Evolutionary conservation across 2,797 vertebrate species (phyloP), one percentile per base, ranked within the genome.

Genomic region (Diplodus puntazzo): DNA sequence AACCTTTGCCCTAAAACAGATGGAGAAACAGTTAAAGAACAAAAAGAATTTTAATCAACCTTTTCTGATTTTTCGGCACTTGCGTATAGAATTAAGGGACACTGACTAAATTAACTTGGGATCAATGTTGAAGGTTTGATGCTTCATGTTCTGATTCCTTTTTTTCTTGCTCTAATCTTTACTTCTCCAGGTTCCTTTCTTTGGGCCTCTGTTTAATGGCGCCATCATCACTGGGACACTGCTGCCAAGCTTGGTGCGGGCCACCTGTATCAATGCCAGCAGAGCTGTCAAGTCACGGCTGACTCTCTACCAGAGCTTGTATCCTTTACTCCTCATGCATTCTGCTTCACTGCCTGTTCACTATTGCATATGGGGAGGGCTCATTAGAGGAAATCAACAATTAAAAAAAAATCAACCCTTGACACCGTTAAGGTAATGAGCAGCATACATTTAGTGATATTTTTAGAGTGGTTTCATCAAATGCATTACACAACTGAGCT

Each of bases 291-390:
- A 99, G 93, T 98, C 97, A 62, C 96, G 97, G 67, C 96, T 98
- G 89, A 97, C 98, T 0, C 98, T 99, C 75, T 99, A 98, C 95
- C 98, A 99, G 96, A 99, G 97, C 94, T 99, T 99, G 98, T 99
- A 99, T 99, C 98, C 96, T 99, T 99, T 80, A 60, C 64, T 70
- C 49, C 46, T 72, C 54, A 3, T 60, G 61, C 27, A 39, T 67
- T 89, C 87, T 88, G 84, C 79, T 79, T 81, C 71, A 52, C 80
- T 79, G 77, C 58, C 27, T 72, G 21, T 54, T 69, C 34, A 54
- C 67, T 23, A 49, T 69, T 59, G 65, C 62, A 43, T 61, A 23
- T n/a, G 4, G 48, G 17, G 27, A 1, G 13, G 45, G 25, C 25
- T 50, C 60, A 43, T 71, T 63, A 65, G 45, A 64, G 69, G 52